Conservation (phyloP, 2,888 invertebrate genomes). For the Onthophagus sagittarius region DNA sequence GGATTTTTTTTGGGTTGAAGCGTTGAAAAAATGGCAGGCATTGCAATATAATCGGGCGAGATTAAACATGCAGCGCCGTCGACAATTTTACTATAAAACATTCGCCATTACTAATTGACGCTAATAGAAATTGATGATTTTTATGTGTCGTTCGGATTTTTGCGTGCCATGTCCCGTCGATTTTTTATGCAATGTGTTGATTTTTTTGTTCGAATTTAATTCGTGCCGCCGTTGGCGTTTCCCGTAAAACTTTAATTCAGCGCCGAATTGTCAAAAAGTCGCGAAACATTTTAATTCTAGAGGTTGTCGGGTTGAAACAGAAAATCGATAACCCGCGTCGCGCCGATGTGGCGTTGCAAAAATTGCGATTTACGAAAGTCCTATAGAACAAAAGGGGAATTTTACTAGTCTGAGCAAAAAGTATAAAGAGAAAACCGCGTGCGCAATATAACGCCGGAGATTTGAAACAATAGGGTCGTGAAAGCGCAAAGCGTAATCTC, state of each 20-base stretch:
- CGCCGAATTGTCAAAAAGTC: slow-evolving; percentile 8
- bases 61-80: slow-evolving; percentile 17
- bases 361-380: slow-evolving; percentile 1
- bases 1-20: background rate
- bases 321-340: background rate
- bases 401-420: background rate
- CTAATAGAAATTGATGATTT: slow-evolving; percentile 22
- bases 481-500: background rate
- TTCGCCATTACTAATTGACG: slow-evolving; percentile 19
- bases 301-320: background rate
- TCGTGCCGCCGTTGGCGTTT: background rate
- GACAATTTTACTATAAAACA: slow-evolving; percentile 19
- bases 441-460: background rate
- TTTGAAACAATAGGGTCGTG: background rate
- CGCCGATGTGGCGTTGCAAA: background rate
- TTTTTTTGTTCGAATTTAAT: slow-evolving; percentile 1
- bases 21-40: background rate
- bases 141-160: background rate
- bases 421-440: background rate
- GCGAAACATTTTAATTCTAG: slow-evolving; percentile 9
- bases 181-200: background rate
- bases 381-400: background rate
- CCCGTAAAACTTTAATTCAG: slow-evolving; percentile 5
- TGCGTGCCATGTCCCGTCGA: no score
- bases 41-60: slow-evolving; percentile 9